phyloP scores from a whole-genome alignment of 2,888 invertebrate species.

The Furcula furcula region DNA sequence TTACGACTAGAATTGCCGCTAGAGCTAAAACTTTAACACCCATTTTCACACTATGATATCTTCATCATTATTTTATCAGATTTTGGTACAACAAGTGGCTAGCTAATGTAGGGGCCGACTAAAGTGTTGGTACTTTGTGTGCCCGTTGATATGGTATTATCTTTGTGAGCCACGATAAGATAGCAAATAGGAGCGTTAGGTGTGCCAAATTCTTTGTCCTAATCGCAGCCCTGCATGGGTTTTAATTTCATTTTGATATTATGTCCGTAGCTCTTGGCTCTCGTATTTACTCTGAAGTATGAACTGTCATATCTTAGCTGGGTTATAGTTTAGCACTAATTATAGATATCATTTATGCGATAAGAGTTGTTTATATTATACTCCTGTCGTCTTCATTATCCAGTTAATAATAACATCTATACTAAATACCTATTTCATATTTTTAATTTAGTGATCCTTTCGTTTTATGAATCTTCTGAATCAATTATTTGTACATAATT shows the following conservation, averaged over 20 bases:
- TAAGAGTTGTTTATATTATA: no score
- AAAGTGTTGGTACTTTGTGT: constrained; percentile 59
- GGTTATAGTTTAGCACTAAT: no score
- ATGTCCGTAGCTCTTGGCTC: not conserved
- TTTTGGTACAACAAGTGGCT: constrained; percentile 60
- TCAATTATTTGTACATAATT: no score
- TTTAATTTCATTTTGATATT: constrained; percentile 29
- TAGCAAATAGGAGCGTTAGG: constrained; percentile 76
- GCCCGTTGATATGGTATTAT: constrained; percentile 71
- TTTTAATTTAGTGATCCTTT: no score
- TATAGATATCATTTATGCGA: no score
- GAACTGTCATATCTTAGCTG: no score
- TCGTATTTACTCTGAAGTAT: no score
- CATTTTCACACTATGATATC: constrained; percentile 57
- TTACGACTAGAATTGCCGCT: constrained; percentile 54
- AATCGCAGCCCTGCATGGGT: constrained; percentile 54
- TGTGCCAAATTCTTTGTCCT: constrained; percentile 81
- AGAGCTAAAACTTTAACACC: constrained; percentile 59
- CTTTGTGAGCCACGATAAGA: constrained; percentile 72
- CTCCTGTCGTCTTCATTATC: no score
- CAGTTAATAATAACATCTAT: no score
- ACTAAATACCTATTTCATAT: no score
- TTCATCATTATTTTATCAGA: constrained; percentile 60
- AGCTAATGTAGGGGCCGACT: constrained; percentile 61
- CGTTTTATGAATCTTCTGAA: no score